These are phyloP conservation scores for Drosophila pseudoananassae DNA, from an alignment of 1,140 invertebrate species.

Conservation along the genomic window DNA sequence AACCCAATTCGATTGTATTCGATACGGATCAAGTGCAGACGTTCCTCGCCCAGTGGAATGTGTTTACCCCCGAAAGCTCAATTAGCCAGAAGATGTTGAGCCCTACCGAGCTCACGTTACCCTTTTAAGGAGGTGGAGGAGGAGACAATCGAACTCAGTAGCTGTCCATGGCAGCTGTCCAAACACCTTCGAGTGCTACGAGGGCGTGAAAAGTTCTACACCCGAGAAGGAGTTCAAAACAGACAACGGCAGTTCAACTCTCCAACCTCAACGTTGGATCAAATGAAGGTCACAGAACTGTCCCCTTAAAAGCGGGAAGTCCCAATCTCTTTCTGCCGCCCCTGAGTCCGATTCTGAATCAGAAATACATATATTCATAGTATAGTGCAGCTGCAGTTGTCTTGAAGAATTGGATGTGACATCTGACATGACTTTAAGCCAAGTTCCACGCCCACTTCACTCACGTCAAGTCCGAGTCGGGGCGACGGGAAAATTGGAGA, in stretches of 20 bases:
- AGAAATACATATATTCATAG: conserved; percentile 1
- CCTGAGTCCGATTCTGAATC: conserved; percentile 10
- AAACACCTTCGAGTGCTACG: conserved; percentile 46
- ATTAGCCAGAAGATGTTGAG: conserved; percentile 47
- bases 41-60: conserved; percentile 1
- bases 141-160: conserved; percentile 28
- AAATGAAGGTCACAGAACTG: conserved; percentile 60
- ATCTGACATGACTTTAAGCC: conserved; percentile 82
- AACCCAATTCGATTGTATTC: conserved; percentile 40
- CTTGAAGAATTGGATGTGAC: conserved; percentile 57
- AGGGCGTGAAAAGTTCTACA: conserved; percentile 31
- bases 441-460: conserved; percentile 74
- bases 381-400: conserved; percentile 54
- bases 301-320: conserved; percentile 45
- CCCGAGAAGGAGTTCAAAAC: conserved; percentile 8
- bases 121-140: neutral
- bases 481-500: conserved; percentile 31
- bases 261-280: conserved; percentile 31
- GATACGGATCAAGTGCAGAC: conserved; percentile 66
- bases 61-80: conserved; percentile 54
- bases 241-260: conserved; percentile 8
- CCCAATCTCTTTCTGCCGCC: conserved; percentile 18
- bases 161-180: conserved; percentile 60
- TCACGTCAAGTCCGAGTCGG: conserved; percentile 49
- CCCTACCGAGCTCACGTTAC: conserved; percentile 54